phyloP scores from a whole-genome alignment of 2,113 vertebrate species.

The Scomber japonicus region DNA sequence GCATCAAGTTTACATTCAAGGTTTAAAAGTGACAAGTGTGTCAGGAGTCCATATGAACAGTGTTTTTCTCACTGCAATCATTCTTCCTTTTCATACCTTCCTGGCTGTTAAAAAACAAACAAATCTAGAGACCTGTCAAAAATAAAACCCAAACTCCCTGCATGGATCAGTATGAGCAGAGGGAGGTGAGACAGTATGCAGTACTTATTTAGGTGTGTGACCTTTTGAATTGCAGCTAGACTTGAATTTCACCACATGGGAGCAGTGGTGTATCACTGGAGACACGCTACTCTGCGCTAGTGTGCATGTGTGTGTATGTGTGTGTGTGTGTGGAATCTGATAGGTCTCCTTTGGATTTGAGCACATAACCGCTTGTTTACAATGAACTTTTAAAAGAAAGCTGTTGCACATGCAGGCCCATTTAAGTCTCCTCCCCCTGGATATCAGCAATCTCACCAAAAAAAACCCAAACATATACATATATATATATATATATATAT shows the following conservation, averaged over 20 bases:
- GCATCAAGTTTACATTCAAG: no score
- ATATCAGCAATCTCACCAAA: slow-evolving; percentile 21
- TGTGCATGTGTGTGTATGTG: not conserved
- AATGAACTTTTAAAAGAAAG: slow-evolving; percentile 29
- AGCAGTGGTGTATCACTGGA: slow-evolving; percentile 62
- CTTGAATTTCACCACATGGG: slow-evolving; percentile 65
- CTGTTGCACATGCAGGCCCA: not conserved
- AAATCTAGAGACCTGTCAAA: no score
- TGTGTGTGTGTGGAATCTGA: slow-evolving; percentile 5
- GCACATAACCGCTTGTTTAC: slow-evolving; percentile 36
- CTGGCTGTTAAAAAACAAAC: no score
- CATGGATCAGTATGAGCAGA: not conserved
- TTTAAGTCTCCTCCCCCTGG: slow-evolving; percentile 24
- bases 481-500: not conserved
- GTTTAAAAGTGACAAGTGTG: no score
- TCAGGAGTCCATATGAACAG: no score
- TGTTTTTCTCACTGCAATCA: no score
- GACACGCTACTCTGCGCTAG: slow-evolving; percentile 2
- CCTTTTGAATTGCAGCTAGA: not conserved
- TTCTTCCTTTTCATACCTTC: no score
- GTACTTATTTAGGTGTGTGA: not conserved
- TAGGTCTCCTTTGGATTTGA: slow-evolving; percentile 3
- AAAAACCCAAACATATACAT: slow-evolving; percentile 9
- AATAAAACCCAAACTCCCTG: not conserved
- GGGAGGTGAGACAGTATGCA: not conserved